Base-by-base conservation (phyloP, 2,888 invertebrate species). In the Drosophila cognata region DNA sequence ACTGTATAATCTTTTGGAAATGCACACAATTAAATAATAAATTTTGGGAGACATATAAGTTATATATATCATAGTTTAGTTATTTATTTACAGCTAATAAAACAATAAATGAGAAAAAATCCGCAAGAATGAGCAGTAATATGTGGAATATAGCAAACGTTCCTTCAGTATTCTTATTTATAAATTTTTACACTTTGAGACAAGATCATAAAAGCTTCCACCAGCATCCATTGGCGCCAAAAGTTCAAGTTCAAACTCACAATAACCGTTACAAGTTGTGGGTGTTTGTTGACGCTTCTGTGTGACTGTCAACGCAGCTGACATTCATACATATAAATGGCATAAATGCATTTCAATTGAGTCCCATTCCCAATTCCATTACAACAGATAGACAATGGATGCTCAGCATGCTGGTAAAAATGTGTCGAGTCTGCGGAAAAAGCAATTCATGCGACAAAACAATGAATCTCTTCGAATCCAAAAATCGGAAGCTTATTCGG, bases 341-440 rank as follows among this genome's bases (percentile, higher is more conserved):
- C 25, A 56, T n/a, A 36, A 74, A 52, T 62, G 51, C 31, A 69
- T 61, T 64, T 67, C 25, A 46, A 51, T 50, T 43, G 56, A 57
- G 35, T 64, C 35, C 2, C 36, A 33, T 56, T 63, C 10, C 38
- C 57, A 38, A 46, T 68, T 33, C 4, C 36, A 38, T 50, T 66
- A 18, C 48, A 60, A 56, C 28, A 64, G 6, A 35, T 28, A 16
- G 28, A 29, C 11, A 31, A 31, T 35, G 48, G 35, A 29, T 38
- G 36, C 7, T 62, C 38, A 55, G 38, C 61, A 84, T 75, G 69
- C 53, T 82, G 21, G 18, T 65, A 8, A 78, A 71, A 48, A 79
- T 68, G 64, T 83, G 80, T 31, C 60, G 83, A 11, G 35, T 82
- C 29, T 83, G 83, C 35, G 88, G 83, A 35, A 71, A 59, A 65